A percentile compares a stretch with the other conserved stretches of the same genome.
Conservation (phyloP, 2,888 invertebrate genomes). For the Odontomyia ornata region DNA sequence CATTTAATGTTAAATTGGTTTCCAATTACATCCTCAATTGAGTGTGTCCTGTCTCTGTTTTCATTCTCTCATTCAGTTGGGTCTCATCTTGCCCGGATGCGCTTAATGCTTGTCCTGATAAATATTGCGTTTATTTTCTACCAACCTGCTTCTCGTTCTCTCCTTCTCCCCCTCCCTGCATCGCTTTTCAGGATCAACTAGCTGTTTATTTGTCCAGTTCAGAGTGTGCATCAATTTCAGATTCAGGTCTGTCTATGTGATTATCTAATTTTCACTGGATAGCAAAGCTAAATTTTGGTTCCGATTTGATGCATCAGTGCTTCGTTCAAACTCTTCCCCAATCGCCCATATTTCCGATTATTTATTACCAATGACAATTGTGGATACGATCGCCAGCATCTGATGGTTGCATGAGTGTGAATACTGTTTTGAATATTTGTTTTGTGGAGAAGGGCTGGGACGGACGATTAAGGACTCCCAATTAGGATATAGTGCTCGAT, state of each 20-base stretch:
- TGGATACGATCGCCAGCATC: not conserved
- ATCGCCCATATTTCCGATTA: conserved; percentile 34
- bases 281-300: conserved; percentile 2
- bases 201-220: conserved; percentile 6
- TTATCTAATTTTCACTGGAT: conserved; percentile 41
- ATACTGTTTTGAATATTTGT: not conserved
- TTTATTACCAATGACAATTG: conserved; percentile 36
- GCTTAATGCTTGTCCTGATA: conserved; percentile 25
- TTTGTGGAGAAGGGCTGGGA: not conserved
- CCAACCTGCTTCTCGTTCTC: not conserved
- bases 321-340: conserved; percentile 16
- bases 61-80: conserved; percentile 6
- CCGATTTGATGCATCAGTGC: conserved; percentile 42
- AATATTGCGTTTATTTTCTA: conserved; percentile 9
- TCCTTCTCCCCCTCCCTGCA: too few species aligned
- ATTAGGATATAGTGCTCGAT: conserved; percentile 30
- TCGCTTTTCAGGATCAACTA: not conserved
- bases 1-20: conserved; percentile 41
- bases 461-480: conserved; percentile 21
- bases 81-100: conserved; percentile 24
- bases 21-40: conserved; percentile 44
- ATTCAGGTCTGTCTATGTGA: conserved; percentile 22
- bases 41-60: conserved; percentile 36
- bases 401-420: not conserved
- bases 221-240: conserved; percentile 3